These are phyloP conservation scores for Turritopsis dohrnii DNA, from an alignment of 30 jellyfish, hydroid and myxozoan species.

Conservation along the genomic window DNA sequence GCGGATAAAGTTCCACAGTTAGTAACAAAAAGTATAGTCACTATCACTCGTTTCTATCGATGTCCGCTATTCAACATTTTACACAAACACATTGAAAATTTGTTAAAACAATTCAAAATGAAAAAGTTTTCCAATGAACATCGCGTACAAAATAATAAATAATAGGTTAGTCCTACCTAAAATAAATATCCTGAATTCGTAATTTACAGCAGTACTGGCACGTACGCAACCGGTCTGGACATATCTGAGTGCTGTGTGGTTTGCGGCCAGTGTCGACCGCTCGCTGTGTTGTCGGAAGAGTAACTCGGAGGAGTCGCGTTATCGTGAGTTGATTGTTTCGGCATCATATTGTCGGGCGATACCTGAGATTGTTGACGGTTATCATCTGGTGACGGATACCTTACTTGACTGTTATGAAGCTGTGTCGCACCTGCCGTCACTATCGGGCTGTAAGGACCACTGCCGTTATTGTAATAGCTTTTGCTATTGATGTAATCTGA, in stretches of 20 bases:
- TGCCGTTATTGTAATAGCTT: slow-evolving; percentile 9
- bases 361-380: slow-evolving; percentile 11
- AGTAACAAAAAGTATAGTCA: too few species aligned
- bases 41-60: too few species aligned
- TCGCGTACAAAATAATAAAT: neutral
- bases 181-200: neutral
- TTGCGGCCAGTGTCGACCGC: slow-evolving; percentile 13
- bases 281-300: slow-evolving; percentile 1
- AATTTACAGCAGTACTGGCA: slow-evolving; percentile 3
- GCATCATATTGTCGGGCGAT: neutral
- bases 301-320: neutral
- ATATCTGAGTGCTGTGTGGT: slow-evolving; percentile 1
- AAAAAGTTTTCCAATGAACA: neutral
- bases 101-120: neutral
- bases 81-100: neutral
- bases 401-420: slow-evolving; percentile 12
- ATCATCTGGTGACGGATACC: slow-evolving; percentile 44
- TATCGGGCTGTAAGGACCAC: slow-evolving; percentile 38
- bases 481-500: slow-evolving; percentile 31
- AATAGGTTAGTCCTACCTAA: neutral
- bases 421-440: slow-evolving; percentile 29
- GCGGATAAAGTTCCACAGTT: too few species aligned
- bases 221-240: slow-evolving; percentile 24
- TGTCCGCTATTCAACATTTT: too few species aligned
- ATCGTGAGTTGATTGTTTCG: neutral